Evolutionary conservation across 2,797 vertebrate species (phyloP).

Genomic region (Onychomys torridus): DNA sequence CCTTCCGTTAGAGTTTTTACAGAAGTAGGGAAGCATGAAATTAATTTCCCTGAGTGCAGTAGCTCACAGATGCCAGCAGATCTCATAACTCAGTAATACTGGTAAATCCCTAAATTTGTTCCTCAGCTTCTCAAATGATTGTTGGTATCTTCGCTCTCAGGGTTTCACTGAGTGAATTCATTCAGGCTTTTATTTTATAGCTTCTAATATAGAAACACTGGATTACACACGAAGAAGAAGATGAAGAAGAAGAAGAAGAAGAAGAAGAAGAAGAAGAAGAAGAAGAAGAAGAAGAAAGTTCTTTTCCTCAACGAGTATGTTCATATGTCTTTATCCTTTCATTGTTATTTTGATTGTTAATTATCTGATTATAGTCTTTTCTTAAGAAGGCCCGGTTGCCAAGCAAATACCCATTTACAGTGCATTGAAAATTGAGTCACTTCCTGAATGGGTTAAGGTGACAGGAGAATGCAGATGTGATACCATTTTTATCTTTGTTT

Average conservation of each 20-base stretch:
- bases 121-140: slow-evolving; percentile 50
- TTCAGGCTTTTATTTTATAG: slow-evolving; percentile 30
- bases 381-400: neutral
- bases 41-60: slow-evolving; percentile 76
- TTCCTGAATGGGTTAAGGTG: neutral
- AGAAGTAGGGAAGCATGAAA: slow-evolving; percentile 80
- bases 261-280: neutral
- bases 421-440: neutral
- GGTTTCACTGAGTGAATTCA: slow-evolving; percentile 24
- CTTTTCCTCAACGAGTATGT: neutral
- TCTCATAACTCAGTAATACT: slow-evolving; percentile 53
- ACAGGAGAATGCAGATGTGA: neutral
- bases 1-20: slow-evolving; percentile 59
- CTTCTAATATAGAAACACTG: slow-evolving; percentile 23
- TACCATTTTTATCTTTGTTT: neutral
- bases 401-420: neutral
- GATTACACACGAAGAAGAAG: slow-evolving; percentile 37
- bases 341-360: neutral
- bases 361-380: neutral
- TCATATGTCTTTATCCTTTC: neutral
- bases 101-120: slow-evolving; percentile 67
- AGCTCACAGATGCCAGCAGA: slow-evolving; percentile 69
- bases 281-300: neutral
- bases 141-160: neutral
- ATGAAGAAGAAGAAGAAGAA: neutral